Percentiles rank a stretch among this genome's conserved stretches.
Conservation (phyloP, 1,140 invertebrate species). For the Sycobia sp. region DNA sequence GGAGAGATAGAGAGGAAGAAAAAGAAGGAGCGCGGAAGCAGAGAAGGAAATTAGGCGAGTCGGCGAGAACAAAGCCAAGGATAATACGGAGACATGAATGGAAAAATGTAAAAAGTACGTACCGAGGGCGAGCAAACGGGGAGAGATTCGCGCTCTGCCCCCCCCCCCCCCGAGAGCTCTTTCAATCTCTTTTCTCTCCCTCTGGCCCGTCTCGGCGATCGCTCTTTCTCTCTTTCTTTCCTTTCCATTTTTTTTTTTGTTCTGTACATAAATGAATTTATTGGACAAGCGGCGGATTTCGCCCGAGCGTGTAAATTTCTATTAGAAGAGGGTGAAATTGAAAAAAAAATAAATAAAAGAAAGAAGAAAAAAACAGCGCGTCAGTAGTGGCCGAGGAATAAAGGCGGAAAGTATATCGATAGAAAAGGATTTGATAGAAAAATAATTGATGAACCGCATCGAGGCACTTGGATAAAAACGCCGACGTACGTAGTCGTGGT, state of each 20-base stretch:
- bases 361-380: too few species aligned
- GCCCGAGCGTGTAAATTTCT: constrained; percentile 22
- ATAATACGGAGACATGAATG: constrained; percentile 14
- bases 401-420: neutral
- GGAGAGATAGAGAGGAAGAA: too few species aligned
- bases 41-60: constrained; percentile 22
- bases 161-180: neutral
- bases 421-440: constrained; percentile 7
- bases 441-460: constrained; percentile 7
- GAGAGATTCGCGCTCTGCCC: too few species aligned
- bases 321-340: constrained; percentile 12
- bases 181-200: too few species aligned
- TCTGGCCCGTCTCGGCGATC: too few species aligned
- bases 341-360: too few species aligned
- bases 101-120: constrained; percentile 11
- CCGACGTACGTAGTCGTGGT: neutral
- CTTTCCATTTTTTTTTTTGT: constrained; percentile 4
- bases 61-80: constrained; percentile 17
- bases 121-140: neutral
- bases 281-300: constrained; percentile 21
- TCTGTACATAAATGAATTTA: constrained; percentile 17
- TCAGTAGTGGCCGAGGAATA: too few species aligned
- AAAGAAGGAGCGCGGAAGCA: neutral
- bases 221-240: too few species aligned
- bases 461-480: neutral